A percentile compares a stretch with the other conserved stretches of the same genome.
These are phyloP conservation scores for Bombus breviceps DNA, from an alignment of 1,140 invertebrate genomes.

Conservation along the genomic window DNA sequence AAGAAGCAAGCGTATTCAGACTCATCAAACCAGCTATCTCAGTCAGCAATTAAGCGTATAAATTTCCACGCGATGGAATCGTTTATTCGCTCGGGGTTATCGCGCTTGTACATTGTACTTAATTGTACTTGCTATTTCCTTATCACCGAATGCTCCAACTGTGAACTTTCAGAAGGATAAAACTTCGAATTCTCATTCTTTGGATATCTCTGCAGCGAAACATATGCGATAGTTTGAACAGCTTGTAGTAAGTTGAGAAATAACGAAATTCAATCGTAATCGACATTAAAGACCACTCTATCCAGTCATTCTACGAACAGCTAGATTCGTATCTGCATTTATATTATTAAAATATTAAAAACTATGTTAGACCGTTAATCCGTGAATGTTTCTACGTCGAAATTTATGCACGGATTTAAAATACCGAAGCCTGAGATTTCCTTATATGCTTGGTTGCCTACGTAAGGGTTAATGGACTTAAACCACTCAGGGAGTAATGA, in stretches of 20 bases:
- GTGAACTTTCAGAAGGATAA: background rate
- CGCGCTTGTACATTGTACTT: background rate
- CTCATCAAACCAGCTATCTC: background rate
- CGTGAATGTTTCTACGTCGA: too few relatives aligned
- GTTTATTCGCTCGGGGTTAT: constrained; percentile 1
- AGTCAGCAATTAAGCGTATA: constrained; percentile 69
- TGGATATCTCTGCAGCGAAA: background rate
- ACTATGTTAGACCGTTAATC: too few relatives aligned
- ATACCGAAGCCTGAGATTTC: background rate
- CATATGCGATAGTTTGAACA: background rate
- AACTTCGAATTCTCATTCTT: background rate
- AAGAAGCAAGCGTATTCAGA: background rate
- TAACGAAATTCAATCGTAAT: too few relatives aligned
- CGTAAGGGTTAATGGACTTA: background rate
- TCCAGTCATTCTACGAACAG: too few relatives aligned
- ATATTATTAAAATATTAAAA: too few relatives aligned
- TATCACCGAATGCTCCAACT: background rate
- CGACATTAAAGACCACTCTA: too few relatives aligned
- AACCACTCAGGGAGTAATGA: background rate
- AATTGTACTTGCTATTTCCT: constrained; percentile 25
- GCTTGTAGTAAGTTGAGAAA: too few relatives aligned
- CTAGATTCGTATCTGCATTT: too few relatives aligned
- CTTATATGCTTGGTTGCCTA: background rate
- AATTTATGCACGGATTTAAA: background rate
- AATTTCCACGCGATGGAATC: constrained; percentile 60